These are phyloP conservation scores for Apis florea DNA, from an alignment of 1,140 invertebrate species.

Conservation along the genomic window DNA sequence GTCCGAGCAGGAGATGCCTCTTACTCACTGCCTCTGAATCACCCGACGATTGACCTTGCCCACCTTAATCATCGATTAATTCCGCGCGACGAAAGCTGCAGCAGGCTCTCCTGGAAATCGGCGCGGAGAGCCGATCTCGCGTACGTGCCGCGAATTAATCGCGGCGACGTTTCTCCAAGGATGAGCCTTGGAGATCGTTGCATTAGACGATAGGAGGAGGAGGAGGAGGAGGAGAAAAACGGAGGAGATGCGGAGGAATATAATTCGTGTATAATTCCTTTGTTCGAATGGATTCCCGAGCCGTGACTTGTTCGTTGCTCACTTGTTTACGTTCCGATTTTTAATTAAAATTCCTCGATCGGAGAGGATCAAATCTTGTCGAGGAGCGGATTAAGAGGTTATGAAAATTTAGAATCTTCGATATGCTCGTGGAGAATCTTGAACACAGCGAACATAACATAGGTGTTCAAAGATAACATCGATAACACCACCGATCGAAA, in stretches of 20 bases:
- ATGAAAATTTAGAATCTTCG: too few species aligned
- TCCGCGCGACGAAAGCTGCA: constrained; percentile 73
- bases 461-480: too few species aligned
- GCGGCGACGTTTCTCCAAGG: neutral
- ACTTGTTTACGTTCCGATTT: too few species aligned
- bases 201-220: constrained; percentile 29
- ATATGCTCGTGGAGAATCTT: too few species aligned
- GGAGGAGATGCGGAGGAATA: constrained; percentile 13
- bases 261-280: neutral
- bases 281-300: too few species aligned
- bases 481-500: too few species aligned
- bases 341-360: too few species aligned
- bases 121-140: constrained; percentile 45
- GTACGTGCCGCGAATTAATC: constrained; percentile 72
- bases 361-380: too few species aligned
- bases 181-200: neutral
- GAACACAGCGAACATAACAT: too few species aligned
- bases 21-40: constrained; percentile 61
- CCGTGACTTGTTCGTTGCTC: too few species aligned
- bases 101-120: constrained; percentile 71
- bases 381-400: too few species aligned
- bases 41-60: constrained; percentile 64
- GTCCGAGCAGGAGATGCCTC: constrained; percentile 37
- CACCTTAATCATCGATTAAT: constrained; percentile 78
- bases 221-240: constrained; percentile 51